Conservation (phyloP, 2,797 vertebrate species). For the Syndactyla subalaris region DNA sequence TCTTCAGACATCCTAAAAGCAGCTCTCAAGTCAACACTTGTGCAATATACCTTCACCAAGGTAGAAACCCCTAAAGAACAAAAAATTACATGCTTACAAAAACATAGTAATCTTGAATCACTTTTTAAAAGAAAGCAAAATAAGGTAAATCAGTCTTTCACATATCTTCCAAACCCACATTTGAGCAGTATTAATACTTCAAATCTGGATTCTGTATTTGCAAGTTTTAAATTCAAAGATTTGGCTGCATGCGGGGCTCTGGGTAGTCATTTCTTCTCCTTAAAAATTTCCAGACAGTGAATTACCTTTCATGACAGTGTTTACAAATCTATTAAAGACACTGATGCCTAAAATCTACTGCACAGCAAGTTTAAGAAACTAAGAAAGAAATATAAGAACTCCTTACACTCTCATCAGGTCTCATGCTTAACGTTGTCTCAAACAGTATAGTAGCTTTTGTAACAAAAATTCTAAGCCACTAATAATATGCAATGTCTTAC, state of each 20-base stretch:
- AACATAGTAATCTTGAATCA: neutral
- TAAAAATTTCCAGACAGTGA: neutral
- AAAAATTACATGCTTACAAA: slow-evolving; percentile 3
- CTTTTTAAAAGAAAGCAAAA: neutral
- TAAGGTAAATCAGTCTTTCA: neutral
- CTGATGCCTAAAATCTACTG: neutral
- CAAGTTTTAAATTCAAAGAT: neutral
- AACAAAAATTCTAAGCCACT: neutral
- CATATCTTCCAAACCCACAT: neutral
- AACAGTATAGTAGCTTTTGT: neutral
- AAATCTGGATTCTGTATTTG: neutral
- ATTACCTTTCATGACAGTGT: neutral
- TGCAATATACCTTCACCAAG: slow-evolving; percentile 28
- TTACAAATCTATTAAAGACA: neutral
- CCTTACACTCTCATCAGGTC: neutral
- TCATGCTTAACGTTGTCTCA: neutral
- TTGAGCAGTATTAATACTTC: neutral
- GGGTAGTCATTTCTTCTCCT: neutral
- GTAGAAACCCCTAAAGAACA: slow-evolving; percentile 41
- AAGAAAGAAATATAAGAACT: neutral
- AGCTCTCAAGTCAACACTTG: slow-evolving; percentile 47
- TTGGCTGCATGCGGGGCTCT: neutral
- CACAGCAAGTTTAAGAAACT: neutral
- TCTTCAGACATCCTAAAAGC: slow-evolving; percentile 87
- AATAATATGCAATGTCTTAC: neutral